Evolutionary conservation across 1,140 invertebrate species (phyloP), one percentile per base, ranked within the genome.

Genomic region (Galleria mellonella): DNA sequence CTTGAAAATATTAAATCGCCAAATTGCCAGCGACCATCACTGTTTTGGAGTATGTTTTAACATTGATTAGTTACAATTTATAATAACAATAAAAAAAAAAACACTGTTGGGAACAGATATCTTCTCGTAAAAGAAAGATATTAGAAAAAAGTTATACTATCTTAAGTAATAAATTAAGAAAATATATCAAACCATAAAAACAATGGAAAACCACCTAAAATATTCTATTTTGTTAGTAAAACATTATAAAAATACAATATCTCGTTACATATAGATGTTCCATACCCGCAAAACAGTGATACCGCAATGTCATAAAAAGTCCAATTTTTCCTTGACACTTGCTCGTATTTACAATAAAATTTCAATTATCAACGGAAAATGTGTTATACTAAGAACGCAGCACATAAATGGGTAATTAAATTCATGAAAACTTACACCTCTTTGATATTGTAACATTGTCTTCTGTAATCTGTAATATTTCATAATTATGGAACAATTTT

Each of bases 301-400:
- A 55, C 31, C 45, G 36, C 23, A 32, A 30, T 15, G 27, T 11
- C 11, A 14, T 55, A 43, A 40, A 35, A 36, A 38, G 43, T 17
- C 14, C 1, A 51, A 47, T 71, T 78, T n/a, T 66, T 65, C 62
- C 59, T 77, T 75, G 38, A 83, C 79, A 83, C 76, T 83, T 83
- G 76, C 69, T 81, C 69, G 70, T 79, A 83, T 72, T 81, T 81
- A 83, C 79, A 83, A 79, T 67, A 50, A 50, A 75, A 55, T 51
- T 45, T 43, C 43, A 49, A 55, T 51, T 47, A 60, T 45, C 45
- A 55, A 48, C 62, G 51, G 46, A 54, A 50, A 50, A 43, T 57
- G 64, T 13, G 55, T 67, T 61, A 67, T 57, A 59, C 60, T 68
- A 63, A 58, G 39, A 66, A 72, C 63, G 65, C 70, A 67, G 67